Base-by-base conservation (phyloP, 2,113 vertebrate genomes). In the Scomber scombrus region DNA sequence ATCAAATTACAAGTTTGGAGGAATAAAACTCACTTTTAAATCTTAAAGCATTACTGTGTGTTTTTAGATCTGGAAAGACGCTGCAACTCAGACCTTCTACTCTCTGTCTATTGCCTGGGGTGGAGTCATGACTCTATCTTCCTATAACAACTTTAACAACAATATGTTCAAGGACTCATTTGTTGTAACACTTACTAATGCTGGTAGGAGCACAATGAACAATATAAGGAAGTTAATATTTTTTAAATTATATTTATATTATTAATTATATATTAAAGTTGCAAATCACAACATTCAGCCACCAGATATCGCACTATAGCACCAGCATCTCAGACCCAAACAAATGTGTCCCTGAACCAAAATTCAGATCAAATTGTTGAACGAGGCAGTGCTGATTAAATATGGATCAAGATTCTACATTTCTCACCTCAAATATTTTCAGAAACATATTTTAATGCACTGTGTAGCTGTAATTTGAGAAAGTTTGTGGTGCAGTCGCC, bases 141-240 rank as follows among this genome's bases (percentile, higher is more conserved):
- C 98, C 0, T 99, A 99, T 86, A 99, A 97, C 86, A 98, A 94
- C 71, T 99, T 99, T 87, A 89, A 98, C 82, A 99, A 99, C 93
- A 99, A 98, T 75, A 94, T 97, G 87, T 97, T 96, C 70, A 93
- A 94, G 0, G 98, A 99, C 73, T 90, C 97, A 14, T 95, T 99
- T 81, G 23, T 97, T 3, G 94, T 99, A 23, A 96, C 96, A 15
- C 65, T 98, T n/a, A 95, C 89, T 82, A 99, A 99, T 84, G 97
- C 97, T 26, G 91, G 92, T 94, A 77, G 29, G 80, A 47, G 18
- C 34, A 26, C 31, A 29, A 23, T 26, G 13, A 51, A 23, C 21
- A 14, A n/a, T 0, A 50, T n/a, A 11, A n/a, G 0, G 14, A 47
- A 12, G 0, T 21, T 23, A 1, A n/a, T 5, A 0, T 11, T 2